Percentiles rank a stretch among this genome's conserved stretches.
Evolutionary conservation across 2,888 invertebrate genomes (phyloP).

Genomic region (Aradus depressus): DNA sequence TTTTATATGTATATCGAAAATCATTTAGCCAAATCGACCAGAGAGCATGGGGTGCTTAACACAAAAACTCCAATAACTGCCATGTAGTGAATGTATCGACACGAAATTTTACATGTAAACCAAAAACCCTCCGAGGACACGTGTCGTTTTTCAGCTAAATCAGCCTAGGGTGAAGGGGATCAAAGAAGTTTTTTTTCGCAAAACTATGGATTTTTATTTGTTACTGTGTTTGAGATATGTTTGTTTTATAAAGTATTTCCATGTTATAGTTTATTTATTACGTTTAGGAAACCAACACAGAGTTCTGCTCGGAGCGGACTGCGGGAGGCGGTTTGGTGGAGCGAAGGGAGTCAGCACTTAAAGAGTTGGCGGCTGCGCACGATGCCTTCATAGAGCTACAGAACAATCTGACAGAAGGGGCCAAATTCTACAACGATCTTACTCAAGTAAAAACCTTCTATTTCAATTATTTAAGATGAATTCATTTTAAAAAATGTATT

Average conservation of each 20-base stretch:
- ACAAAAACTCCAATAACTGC: no score
- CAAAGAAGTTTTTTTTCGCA: no score
- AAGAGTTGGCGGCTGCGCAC: constrained; percentile 77
- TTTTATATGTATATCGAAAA: no score
- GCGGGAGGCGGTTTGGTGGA: constrained; percentile 46
- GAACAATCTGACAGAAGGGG: constrained; percentile 87
- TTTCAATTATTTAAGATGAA: not conserved
- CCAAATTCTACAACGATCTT: constrained; percentile 88
- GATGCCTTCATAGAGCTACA: constrained; percentile 87
- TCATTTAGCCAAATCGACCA: no score
- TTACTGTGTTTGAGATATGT: no score
- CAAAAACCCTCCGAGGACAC: no score
- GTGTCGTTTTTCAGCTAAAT: no score
- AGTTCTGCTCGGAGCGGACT: constrained; percentile 47
- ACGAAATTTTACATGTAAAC: no score
- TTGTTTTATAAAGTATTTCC: not conserved
- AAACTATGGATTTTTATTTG: no score
- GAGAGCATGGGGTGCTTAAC: no score
- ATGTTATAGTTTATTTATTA: not conserved
- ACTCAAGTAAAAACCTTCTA: constrained; percentile 50
- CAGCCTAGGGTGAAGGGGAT: no score
- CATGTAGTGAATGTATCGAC: no score
- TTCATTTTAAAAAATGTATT: not conserved
- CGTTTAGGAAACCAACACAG: constrained; percentile 43
- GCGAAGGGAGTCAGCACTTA: constrained; percentile 65